Evolutionary conservation across 2,113 vertebrate species (phyloP).

Genomic region (Melierax canorus): DNA sequence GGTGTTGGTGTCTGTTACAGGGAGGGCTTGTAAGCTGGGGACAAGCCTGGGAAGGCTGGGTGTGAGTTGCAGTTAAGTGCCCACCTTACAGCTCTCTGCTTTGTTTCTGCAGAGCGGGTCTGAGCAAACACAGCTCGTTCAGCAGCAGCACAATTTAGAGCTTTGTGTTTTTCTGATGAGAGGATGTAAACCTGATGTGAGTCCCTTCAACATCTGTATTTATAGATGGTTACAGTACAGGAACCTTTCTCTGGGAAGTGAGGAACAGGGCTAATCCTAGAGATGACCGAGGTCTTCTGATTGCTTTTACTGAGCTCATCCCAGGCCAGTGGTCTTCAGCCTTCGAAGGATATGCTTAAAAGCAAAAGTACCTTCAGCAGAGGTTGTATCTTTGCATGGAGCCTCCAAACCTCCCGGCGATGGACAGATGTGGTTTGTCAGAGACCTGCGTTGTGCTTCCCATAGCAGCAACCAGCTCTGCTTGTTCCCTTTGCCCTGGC

Average conservation of each 20-base stretch:
- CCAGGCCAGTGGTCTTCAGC: not conserved
- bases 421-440: rapidly evolving
- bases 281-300: rapidly evolving
- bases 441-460: not conserved
- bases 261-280: not conserved
- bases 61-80: rapidly evolving
- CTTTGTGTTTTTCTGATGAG: not conserved
- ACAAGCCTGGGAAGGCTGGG: not conserved
- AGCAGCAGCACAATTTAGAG: not conserved
- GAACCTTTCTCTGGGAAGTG: not conserved
- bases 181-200: not conserved
- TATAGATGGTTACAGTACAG: not conserved
- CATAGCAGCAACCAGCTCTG: rapidly evolving
- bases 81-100: not conserved
- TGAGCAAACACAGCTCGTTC: rapidly evolving
- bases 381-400: not conserved
- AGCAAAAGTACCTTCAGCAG: not conserved
- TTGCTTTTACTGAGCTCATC: not conserved
- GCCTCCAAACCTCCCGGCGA: not conserved
- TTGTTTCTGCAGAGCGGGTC: not conserved
- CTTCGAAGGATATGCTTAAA: not conserved
- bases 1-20: not conserved
- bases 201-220: not conserved
- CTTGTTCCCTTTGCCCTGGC: not conserved
- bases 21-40: not conserved